Evolutionary conservation across 2,113 vertebrate species (phyloP).

Genomic region (Lasiurus borealis): DNA sequence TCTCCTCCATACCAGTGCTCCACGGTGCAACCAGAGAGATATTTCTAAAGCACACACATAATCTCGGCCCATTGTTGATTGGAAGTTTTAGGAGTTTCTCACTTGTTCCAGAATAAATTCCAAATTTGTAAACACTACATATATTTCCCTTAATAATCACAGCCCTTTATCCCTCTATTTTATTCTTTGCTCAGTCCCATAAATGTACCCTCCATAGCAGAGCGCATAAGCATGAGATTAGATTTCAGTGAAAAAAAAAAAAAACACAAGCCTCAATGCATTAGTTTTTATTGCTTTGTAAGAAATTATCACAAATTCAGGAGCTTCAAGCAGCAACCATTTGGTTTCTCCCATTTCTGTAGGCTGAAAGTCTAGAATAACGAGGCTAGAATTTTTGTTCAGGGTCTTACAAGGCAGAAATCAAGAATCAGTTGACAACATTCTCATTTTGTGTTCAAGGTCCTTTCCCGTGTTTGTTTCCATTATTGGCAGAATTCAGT

Average conservation of each 20-base stretch:
- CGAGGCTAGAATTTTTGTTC: background rate
- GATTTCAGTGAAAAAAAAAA: background rate
- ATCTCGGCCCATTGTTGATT: background rate
- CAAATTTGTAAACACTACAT: background rate
- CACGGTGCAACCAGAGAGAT: background rate
- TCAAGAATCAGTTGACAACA: background rate
- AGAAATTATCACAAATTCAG: background rate
- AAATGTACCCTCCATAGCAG: background rate
- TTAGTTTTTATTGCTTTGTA: background rate
- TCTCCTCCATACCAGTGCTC: background rate
- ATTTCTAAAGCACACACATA: background rate
- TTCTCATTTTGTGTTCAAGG: background rate
- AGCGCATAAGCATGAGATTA: background rate
- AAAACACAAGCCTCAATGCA: background rate
- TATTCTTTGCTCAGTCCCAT: background rate
- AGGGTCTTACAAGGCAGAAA: background rate
- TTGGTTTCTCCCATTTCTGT: background rate
- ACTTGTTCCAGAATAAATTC: constrained; percentile 2
- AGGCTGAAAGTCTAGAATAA: background rate
- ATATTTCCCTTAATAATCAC: background rate
- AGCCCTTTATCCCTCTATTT: background rate
- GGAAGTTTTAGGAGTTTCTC: background rate
- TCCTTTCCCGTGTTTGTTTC: background rate
- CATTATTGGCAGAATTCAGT: background rate
- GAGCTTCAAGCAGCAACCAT: background rate